phyloP scores from a whole-genome alignment of 2,797 vertebrate genomes.

The Crotalus adamanteus region DNA sequence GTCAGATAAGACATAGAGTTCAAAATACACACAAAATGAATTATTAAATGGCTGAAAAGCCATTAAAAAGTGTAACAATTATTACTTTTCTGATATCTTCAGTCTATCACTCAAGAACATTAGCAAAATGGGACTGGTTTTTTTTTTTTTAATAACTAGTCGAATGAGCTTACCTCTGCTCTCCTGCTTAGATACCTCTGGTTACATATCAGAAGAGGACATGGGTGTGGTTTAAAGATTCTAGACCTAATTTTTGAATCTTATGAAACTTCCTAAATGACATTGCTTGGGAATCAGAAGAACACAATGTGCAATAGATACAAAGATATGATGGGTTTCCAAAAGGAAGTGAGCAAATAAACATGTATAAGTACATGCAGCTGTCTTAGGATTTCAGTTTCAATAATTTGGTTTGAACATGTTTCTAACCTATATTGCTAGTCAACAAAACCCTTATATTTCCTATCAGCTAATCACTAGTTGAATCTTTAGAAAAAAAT shows the following conservation, averaged over 20 bases:
- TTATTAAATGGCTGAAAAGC: background rate
- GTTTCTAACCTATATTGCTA: background rate
- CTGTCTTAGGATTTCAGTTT: background rate
- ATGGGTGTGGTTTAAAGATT: background rate
- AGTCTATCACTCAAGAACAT: background rate
- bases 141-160: slow-evolving; percentile 7
- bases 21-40: slow-evolving; percentile 10
- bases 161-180: background rate
- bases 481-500: background rate
- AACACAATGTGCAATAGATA: background rate
- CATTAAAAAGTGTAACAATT: slow-evolving; percentile 5
- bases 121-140: slow-evolving; percentile 9
- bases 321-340: background rate
- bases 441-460: background rate
- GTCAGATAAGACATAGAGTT: background rate
- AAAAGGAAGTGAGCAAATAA: background rate
- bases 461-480: background rate
- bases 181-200: background rate
- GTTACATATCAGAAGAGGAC: background rate
- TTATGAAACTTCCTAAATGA: background rate
- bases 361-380: background rate
- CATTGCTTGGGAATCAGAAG: background rate
- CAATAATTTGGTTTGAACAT: background rate
- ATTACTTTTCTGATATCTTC: background rate
- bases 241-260: background rate